phyloP scores from a whole-genome alignment of 1,140 invertebrate genomes.

The Neelides sp. region DNA sequence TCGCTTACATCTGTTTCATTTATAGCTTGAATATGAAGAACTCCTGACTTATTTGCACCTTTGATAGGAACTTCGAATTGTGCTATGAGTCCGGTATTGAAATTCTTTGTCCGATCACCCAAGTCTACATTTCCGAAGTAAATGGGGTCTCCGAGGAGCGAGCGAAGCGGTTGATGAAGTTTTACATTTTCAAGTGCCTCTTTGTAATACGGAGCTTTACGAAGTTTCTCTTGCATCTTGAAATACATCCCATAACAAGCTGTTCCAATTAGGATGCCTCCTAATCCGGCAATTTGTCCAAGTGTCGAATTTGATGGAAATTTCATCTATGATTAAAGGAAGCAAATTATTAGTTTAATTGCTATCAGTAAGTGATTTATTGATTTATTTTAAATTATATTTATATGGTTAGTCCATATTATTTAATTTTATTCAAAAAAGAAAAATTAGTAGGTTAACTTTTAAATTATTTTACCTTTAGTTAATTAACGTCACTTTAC shows the following conservation, averaged over 20 bases:
- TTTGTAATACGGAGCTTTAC: conserved; percentile 43
- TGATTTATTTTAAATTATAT: no score
- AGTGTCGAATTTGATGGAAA: conserved; percentile 38
- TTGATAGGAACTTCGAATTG: conserved; percentile 46
- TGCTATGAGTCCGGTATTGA: conserved; percentile 40
- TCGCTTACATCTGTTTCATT: conserved; percentile 12
- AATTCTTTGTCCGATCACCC: conserved; percentile 42
- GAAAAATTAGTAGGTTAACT: background rate
- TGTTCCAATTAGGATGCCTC: conserved; percentile 38
- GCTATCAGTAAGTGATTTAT: background rate
- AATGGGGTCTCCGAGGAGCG: conserved; percentile 50
- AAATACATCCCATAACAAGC: conserved; percentile 38
- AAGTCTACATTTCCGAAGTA: conserved; percentile 46
- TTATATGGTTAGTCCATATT: no score
- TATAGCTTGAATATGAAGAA: conserved; percentile 42
- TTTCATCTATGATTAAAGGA: background rate
- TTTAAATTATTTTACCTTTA: no score
- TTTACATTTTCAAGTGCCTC: conserved; percentile 43
- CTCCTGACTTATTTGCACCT: conserved; percentile 47
- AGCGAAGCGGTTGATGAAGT: conserved; percentile 42
- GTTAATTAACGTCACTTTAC: no score
- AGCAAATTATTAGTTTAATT: background rate
- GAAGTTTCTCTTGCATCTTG: conserved; percentile 39
- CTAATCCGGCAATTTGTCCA: conserved; percentile 41
- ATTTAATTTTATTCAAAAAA: no score